Evolutionary conservation across 2,797 vertebrate species (phyloP), one percentile per base, ranked within the genome.

Genomic region (Paramormyrops hopkinsi): DNA sequence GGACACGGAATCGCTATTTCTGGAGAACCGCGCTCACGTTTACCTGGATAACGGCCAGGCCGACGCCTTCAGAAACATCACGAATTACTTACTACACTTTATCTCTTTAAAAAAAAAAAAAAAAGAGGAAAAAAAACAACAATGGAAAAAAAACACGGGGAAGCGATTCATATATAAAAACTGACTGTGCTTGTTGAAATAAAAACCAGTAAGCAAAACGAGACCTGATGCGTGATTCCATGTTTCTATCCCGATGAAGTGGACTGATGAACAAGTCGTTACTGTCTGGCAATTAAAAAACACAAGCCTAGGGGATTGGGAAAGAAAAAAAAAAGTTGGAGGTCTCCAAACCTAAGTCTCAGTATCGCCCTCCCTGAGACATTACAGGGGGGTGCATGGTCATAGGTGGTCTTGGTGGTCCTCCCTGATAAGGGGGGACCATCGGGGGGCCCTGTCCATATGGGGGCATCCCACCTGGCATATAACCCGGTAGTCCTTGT

Each of bases 311-410:
- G 95, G 93, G 91, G 94, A 93, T 92, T 91, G 93, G 69, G 88
- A 95, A 95, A 73, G n/a, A 93, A 93, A 98, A 95, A 93, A 98
- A 97, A 98, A 98, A 97, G 97, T 97, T 98, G 97, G 97, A 99
- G 98, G 33, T 98, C 97, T 97, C 97, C 98, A 99, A 99, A 98
- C 98, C 97, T 98, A 99, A 94, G 95, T 95, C 95, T 99, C 98
- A 99, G 97, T 99, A 99, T 95, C 98, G 98, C 95, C 98, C 98
- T 90, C 98, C 98, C 89, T 98, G 99, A 91, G 98, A 99, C 98
- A 99, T 99, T 94, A 99, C 98, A 62, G 98, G 99, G 90, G 98
- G 99, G 96, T 98, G 98, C 97, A 99, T 98, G 95, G 97, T 98
- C 97, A 99, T 97, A 51, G 98, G 98, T 90, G 97, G 96, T 92